Base-by-base conservation (phyloP, 2,113 vertebrate genomes). In the Archilochus colubris region DNA sequence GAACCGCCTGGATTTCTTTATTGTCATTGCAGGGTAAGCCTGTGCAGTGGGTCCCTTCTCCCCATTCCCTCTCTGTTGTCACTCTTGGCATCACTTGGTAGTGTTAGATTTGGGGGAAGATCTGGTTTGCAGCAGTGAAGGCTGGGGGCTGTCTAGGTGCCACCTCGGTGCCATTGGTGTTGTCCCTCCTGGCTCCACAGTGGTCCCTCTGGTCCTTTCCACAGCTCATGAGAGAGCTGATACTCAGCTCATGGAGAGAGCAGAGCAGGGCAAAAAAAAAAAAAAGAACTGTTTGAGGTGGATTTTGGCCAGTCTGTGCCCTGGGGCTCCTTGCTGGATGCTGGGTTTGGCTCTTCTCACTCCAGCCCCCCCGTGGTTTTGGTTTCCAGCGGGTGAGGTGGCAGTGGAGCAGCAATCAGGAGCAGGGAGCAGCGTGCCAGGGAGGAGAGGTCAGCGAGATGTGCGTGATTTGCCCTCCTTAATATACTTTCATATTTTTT, bases 1-100 rank as follows among this genome's bases (percentile, higher is more conserved):
- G 99, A 99, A 99, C 97, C 98, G 99, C 78, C 97, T 99, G 94
- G 99, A 99, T 97, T 99, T 99, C 97, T 99, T 99, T 97, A 99
- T 99, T 3, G 99, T 99, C 63, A 94, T 99, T 7, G 99, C 99
- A 4, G 99, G 99, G 99, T 99, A 97, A 99, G 98, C 48, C n/a
- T 2, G 54, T 1, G 3, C 2, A 5, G 44, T 5, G 14, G 46
- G 5, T 43, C 8, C 7, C 24, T 36, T 30, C 77, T 44, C 44
- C 15, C 18, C 20, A 0, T 1, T 0, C 8, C 5, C 2, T 69
- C 30, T 38, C 59, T 46, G 38, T 59, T 54, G 58, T 54, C 27
- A 4, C 50, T 79, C 12, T 0, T 25, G 43, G 70, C 51, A 27
- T 22, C 1, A 3, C 19, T 88, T 3, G 28, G 25, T 5, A n/a